Evolutionary conservation across 2,797 vertebrate genomes (phyloP).

Genomic region (Enteromius afrohamiltoni): DNA sequence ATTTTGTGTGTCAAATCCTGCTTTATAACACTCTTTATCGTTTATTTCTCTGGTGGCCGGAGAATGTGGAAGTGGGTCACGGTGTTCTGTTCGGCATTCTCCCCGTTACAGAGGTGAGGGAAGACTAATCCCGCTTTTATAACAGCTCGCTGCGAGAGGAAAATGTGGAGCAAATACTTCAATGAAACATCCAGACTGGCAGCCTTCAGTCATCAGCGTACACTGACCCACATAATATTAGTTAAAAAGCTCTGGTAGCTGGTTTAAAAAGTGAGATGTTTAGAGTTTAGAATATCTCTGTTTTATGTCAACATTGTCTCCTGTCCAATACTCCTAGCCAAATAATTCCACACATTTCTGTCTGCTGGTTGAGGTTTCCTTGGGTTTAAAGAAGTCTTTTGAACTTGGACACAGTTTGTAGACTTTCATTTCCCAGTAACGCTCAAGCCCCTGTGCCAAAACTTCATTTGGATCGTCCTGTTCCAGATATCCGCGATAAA

Average conservation of each 20-base stretch:
- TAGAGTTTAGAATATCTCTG: not conserved
- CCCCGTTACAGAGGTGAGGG: conserved; percentile 53
- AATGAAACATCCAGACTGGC: conserved; percentile 39
- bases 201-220: not conserved
- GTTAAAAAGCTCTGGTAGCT: not conserved
- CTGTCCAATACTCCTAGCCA: not conserved
- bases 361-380: not conserved
- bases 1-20: not conserved
- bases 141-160: conserved; percentile 40
- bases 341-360: conserved; percentile 9
- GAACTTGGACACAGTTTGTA: not conserved
- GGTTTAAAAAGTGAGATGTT: conserved; percentile 19
- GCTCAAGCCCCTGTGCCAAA: not conserved
- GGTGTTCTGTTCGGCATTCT: conserved; percentile 19
- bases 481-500: not conserved
- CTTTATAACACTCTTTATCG: not conserved
- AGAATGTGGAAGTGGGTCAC: conserved; percentile 53
- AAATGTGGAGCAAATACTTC: conserved; percentile 38
- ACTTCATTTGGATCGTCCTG: not conserved
- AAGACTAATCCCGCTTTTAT: conserved; percentile 60
- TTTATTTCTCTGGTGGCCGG: conserved; percentile 7
- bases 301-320: conserved; percentile 24
- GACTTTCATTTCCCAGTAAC: not conserved
- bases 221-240: conserved; percentile 32
- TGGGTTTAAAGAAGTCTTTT: not conserved